phyloP scores from a whole-genome alignment of 1,140 invertebrate species.

The Drosophila quadrilineata region DNA sequence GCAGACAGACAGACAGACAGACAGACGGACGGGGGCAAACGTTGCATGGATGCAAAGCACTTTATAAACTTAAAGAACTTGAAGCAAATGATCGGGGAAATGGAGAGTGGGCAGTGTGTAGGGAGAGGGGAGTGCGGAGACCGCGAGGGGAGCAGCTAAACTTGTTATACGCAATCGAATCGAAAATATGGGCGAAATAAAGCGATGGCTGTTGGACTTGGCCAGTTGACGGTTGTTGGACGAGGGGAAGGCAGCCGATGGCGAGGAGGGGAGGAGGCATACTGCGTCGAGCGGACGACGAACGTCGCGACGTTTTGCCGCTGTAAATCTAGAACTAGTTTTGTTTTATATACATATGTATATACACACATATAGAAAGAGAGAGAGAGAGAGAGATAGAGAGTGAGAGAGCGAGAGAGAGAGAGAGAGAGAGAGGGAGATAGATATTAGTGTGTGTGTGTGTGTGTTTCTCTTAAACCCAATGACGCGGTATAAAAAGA shows the following conservation, averaged over 20 bases:
- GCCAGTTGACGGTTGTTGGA: background rate
- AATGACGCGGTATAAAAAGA: constrained; percentile 73
- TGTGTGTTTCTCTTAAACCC: constrained; percentile 34
- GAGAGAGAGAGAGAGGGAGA: no score
- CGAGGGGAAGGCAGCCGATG: background rate
- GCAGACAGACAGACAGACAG: background rate
- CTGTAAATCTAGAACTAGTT: constrained; percentile 80
- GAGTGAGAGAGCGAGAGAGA: no score
- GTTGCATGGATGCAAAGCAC: constrained; percentile 73
- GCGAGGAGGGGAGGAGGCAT: background rate
- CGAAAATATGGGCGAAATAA: constrained; percentile 74
- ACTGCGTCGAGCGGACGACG: background rate
- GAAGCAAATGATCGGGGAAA: constrained; percentile 9
- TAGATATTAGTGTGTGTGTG: background rate
- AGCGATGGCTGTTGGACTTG: constrained; percentile 39
- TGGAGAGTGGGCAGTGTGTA: background rate
- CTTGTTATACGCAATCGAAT: constrained; percentile 78
- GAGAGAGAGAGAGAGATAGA: no score
- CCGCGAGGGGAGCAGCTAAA: constrained; percentile 45
- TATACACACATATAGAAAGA: no score
- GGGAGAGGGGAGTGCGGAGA: background rate
- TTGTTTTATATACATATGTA: constrained; percentile 43
- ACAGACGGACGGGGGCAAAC: constrained; percentile 16
- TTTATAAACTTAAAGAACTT: constrained; percentile 62
- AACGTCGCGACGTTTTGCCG: constrained; percentile 12